Conservation (phyloP, 2,113 vertebrate genomes). For the Chelonoidis abingdonii region DNA sequence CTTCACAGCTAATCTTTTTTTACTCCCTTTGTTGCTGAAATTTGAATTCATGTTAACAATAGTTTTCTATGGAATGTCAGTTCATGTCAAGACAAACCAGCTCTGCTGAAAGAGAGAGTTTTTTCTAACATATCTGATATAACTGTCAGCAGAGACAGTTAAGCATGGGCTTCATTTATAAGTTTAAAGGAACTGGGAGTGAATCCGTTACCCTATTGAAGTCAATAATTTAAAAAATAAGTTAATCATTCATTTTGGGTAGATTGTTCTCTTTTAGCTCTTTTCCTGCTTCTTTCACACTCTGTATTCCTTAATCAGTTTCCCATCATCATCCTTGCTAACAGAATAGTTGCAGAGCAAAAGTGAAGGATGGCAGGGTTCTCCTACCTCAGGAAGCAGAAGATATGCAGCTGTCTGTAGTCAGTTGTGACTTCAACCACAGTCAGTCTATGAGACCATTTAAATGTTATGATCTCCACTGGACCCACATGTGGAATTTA, state of each 20-base stretch:
- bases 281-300: not conserved
- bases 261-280: not conserved
- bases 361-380: not conserved
- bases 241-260: no score
- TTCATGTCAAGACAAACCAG: not conserved
- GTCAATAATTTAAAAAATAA: no score
- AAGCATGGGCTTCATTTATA: not conserved
- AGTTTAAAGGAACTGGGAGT: no score
- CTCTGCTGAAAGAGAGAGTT: not conserved
- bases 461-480: not conserved
- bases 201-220: no score
- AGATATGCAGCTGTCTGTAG: not conserved
- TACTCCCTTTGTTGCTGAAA: not conserved
- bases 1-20: not conserved
- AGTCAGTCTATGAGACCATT: not conserved
- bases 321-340: not conserved
- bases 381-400: not conserved
- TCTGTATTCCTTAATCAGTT: not conserved
- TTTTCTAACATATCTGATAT: not conserved
- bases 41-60: not conserved
- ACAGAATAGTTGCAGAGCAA: not conserved
- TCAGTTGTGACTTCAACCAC: not conserved
- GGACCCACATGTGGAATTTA: not conserved
- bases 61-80: not conserved
- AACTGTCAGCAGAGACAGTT: not conserved